A percentile compares a stretch with the other conserved stretches of the same genome.
Evolutionary conservation across 2,113 vertebrate genomes (phyloP).

Genomic region (Chaetodon auriga): DNA sequence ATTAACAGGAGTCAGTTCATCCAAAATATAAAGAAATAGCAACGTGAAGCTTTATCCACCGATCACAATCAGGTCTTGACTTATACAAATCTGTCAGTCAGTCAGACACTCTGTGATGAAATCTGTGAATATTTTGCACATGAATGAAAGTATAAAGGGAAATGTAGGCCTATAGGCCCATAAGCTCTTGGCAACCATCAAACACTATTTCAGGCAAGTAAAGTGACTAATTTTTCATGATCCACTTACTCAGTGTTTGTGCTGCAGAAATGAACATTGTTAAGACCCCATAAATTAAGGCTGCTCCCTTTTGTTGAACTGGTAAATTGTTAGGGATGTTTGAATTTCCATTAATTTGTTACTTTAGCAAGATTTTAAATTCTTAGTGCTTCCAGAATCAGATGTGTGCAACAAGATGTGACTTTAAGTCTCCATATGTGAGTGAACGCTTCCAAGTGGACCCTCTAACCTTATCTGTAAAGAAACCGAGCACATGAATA

Average conservation of each 20-base stretch:
- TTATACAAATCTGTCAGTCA: constrained; percentile 1
- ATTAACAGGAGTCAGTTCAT: neutral
- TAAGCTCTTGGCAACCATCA: constrained; percentile 3
- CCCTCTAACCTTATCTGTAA: constrained; percentile 8
- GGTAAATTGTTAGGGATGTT: neutral
- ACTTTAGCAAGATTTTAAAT: neutral
- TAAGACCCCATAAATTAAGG: neutral
- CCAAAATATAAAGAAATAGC: neutral
- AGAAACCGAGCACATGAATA: constrained; percentile 37
- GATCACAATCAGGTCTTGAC: neutral
- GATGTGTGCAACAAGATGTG: neutral
- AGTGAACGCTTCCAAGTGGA: neutral
- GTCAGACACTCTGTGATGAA: neutral
- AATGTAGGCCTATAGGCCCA: neutral
- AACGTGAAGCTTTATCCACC: neutral
- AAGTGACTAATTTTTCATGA: constrained; percentile 22
- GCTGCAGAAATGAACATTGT: constrained; percentile 11
- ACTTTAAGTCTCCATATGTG: neutral
- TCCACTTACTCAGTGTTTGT: neutral
- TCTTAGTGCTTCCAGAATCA: neutral
- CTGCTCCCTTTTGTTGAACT: neutral
- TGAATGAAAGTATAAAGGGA: constrained; percentile 10
- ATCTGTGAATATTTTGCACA: constrained; percentile 9
- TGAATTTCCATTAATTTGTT: neutral
- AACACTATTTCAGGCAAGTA: constrained; percentile 12